Conservation (phyloP, 2,113 vertebrate genomes). For the Naja naja region DNA sequence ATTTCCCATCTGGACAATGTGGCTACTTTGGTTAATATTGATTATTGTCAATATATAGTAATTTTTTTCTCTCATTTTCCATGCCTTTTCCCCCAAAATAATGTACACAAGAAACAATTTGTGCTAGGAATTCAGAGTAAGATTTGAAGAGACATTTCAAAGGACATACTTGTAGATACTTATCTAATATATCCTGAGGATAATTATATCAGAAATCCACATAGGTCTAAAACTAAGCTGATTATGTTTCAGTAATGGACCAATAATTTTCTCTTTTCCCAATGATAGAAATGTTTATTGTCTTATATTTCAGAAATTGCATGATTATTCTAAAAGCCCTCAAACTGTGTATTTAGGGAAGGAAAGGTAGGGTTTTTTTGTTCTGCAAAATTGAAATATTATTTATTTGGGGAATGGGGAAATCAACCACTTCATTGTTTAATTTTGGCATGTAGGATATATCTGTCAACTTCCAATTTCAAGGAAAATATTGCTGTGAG, state of each 20-base stretch:
- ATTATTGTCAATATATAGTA: slow-evolving; percentile 20
- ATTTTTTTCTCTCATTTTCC: background rate
- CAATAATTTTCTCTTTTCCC: slow-evolving; percentile 55
- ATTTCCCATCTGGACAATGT: background rate
- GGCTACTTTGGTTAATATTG: background rate
- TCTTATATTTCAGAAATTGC: slow-evolving; percentile 42
- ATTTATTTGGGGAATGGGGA: slow-evolving; percentile 18
- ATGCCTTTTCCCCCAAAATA: slow-evolving; percentile 9
- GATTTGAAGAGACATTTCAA: slow-evolving; percentile 57
- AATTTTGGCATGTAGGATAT: slow-evolving; percentile 27
- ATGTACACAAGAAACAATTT: slow-evolving; percentile 45
- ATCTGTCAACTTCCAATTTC: background rate
- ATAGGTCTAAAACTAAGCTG: slow-evolving; percentile 52
- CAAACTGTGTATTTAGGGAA: slow-evolving; percentile 46
- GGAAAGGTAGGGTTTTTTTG: background rate
- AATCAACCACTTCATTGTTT: slow-evolving; percentile 5
- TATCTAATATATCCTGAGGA: slow-evolving; percentile 63
- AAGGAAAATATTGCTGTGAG: background rate
- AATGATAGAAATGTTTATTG: slow-evolving; percentile 47
- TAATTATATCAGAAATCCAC: slow-evolving; percentile 59
- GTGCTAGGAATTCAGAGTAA: slow-evolving; percentile 57
- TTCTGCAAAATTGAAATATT: slow-evolving; percentile 12
- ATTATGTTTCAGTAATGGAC: slow-evolving; percentile 54
- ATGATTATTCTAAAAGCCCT: slow-evolving; percentile 43
- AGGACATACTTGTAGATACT: slow-evolving; percentile 54